phyloP scores from a whole-genome alignment of 2,113 vertebrate species.

The Dasyurus viverrinus region DNA sequence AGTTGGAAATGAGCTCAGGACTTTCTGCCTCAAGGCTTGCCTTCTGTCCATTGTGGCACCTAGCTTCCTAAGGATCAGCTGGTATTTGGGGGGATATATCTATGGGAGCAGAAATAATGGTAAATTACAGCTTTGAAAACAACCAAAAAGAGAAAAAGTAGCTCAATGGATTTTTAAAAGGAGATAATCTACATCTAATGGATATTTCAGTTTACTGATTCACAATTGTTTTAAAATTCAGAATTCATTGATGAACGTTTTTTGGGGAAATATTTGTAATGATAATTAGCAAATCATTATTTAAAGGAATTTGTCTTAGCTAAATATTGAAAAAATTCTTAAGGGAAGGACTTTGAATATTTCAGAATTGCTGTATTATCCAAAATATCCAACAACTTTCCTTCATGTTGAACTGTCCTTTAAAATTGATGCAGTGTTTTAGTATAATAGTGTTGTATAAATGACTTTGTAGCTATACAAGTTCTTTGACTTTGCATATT shows the following conservation, averaged over 20 bases:
- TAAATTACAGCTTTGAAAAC: background rate
- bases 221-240: background rate
- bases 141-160: background rate
- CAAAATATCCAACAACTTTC: slow-evolving; percentile 5
- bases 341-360: slow-evolving; percentile 42
- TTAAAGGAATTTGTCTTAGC: too few species aligned
- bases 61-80: background rate
- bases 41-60: background rate
- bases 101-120: background rate
- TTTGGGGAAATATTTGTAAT: too few species aligned
- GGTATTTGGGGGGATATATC: background rate
- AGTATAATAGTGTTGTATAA: too few species aligned
- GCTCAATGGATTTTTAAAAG: background rate
- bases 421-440: background rate
- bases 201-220: background rate
- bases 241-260: too few species aligned
- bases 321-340: slow-evolving; percentile 26
- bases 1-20: slow-evolving; percentile 16
- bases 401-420: background rate
- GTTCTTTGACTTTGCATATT: too few species aligned
- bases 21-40: background rate
- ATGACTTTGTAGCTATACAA: too few species aligned
- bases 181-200: background rate
- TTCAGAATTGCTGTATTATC: slow-evolving; percentile 22
- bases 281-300: too few species aligned